phyloP scores from a whole-genome alignment of 2,797 vertebrate genomes.

The Neosalanx taihuensis region DNA sequence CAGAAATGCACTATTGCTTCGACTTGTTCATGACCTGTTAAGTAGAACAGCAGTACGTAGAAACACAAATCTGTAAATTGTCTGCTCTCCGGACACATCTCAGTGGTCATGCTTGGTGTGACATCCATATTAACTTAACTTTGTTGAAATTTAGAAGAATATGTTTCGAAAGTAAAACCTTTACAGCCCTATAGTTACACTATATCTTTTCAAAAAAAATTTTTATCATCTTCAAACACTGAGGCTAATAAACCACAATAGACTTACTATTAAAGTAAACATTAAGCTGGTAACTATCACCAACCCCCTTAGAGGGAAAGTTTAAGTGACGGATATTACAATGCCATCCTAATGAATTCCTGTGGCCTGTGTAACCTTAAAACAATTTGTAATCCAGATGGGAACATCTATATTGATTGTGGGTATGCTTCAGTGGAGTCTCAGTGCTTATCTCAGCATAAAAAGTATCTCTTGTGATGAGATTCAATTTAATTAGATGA shows the following conservation, averaged over 20 bases:
- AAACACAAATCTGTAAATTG: slow-evolving; percentile 19
- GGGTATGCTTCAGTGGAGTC: slow-evolving; percentile 81
- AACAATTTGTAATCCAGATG: slow-evolving; percentile 87
- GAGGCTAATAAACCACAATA: slow-evolving; percentile 45
- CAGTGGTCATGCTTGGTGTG: slow-evolving; percentile 54
- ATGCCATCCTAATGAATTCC: slow-evolving; percentile 91
- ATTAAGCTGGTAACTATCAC: slow-evolving; percentile 40
- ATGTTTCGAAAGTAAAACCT: background rate
- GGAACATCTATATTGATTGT: slow-evolving; percentile 94
- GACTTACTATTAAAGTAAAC: slow-evolving; percentile 44
- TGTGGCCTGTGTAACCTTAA: slow-evolving; percentile 82
- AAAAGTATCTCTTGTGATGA: slow-evolving; percentile 90
- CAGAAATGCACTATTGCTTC: slow-evolving; percentile 35
- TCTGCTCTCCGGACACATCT: slow-evolving; percentile 36
- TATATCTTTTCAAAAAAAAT: slow-evolving; percentile 34
- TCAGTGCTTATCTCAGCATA: slow-evolving; percentile 90
- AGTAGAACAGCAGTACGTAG: slow-evolving; percentile 33
- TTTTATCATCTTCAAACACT: slow-evolving; percentile 37
- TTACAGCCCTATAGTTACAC: slow-evolving; percentile 17
- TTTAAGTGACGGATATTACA: slow-evolving; percentile 76
- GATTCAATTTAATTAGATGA: slow-evolving; percentile 97
- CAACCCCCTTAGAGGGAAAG: slow-evolving; percentile 54
- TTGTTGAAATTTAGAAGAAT: too few species aligned
- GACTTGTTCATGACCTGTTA: slow-evolving; percentile 41
- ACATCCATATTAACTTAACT: too few species aligned